A percentile compares a stretch with the other conserved stretches of the same genome.
Evolutionary conservation across 2,888 invertebrate genomes (phyloP).

Genomic region (Tholera decimalis): DNA sequence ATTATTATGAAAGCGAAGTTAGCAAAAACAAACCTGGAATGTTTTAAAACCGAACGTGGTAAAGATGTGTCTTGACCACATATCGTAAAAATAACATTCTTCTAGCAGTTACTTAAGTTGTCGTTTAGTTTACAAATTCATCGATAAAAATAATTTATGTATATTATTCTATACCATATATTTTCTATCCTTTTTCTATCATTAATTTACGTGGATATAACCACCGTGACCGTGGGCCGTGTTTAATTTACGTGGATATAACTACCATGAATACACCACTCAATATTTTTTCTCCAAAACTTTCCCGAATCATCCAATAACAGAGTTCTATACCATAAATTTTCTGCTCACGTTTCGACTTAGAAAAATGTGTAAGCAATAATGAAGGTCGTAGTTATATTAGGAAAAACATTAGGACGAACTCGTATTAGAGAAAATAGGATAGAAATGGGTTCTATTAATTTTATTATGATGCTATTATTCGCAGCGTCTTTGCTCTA

Average conservation of each 20-base stretch:
- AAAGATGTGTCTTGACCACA: no score
- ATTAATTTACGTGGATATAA: no score
- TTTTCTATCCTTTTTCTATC: no score
- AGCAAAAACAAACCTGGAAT: no score
- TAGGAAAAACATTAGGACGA: slow-evolving; percentile 37
- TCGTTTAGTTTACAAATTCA: neutral
- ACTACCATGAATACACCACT: no score
- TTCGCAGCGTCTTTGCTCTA: slow-evolving; percentile 41
- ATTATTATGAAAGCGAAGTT: no score
- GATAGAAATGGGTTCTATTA: slow-evolving; percentile 44
- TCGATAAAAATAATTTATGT: neutral
- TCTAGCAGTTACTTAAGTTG: no score
- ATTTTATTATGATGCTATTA: slow-evolving; percentile 53
- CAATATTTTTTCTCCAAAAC: slow-evolving; percentile 31
- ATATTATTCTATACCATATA: neutral
- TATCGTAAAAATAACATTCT: no score
- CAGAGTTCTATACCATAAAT: slow-evolving; percentile 39
- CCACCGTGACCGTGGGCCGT: no score
- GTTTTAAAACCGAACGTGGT: no score
- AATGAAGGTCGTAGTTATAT: slow-evolving; percentile 38
- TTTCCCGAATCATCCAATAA: slow-evolving; percentile 32
- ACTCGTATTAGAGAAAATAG: slow-evolving; percentile 39
- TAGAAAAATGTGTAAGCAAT: slow-evolving; percentile 45
- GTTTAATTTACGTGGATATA: no score
- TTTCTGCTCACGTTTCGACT: slow-evolving; percentile 57